Base-by-base conservation (phyloP, 2,113 vertebrate genomes). In the Osmerus eperlanus region DNA sequence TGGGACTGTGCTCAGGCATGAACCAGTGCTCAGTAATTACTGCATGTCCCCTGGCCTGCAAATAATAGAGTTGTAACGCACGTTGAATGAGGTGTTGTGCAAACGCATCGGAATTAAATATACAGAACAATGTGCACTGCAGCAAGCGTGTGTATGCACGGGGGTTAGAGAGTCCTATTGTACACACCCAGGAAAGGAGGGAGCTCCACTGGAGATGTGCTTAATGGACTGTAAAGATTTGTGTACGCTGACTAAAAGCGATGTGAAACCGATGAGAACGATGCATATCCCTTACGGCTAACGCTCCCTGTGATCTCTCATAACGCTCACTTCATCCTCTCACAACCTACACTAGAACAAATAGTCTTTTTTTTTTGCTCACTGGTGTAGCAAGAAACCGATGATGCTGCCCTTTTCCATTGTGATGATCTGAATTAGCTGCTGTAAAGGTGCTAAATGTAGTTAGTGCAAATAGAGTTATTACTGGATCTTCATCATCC, bases 51-150 rank as follows among this genome's bases (percentile, higher is more conserved):
- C 59, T 72, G 29, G 60, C 73, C 67, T 76, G 65, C 73, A 77
- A 83, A 81, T 81, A 83, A 75, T 53, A 68, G 65, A 67, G 21
- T 58, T 68, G 54, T 67, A 56, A 75, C 61, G 72, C 69, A 64
- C 67, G 54, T 77, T 65, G 81, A 86, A 82, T 76, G 69, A 82
- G 74, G 70, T 84, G 82, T 82, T 82, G 65, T 62, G 71, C 68
- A 78, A 85, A 84, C 71, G 70, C 54, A 13, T 68, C 51, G 56
- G 69, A 63, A 74, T 75, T 58, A 75, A 78, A 67, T 75, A 7
- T 62, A 51, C 41, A 47, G 41, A 47, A 47, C 71, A 74, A 62
- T n/a, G 62, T 69, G 55, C 19, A 0, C 65, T 69, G 70, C 68
- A 51, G 75, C 74, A 76, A 76, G 59, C 65, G 32, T 47, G 55